Conservation (phyloP, 1,140 invertebrate genomes). For the Zaprionus gabonicus region DNA sequence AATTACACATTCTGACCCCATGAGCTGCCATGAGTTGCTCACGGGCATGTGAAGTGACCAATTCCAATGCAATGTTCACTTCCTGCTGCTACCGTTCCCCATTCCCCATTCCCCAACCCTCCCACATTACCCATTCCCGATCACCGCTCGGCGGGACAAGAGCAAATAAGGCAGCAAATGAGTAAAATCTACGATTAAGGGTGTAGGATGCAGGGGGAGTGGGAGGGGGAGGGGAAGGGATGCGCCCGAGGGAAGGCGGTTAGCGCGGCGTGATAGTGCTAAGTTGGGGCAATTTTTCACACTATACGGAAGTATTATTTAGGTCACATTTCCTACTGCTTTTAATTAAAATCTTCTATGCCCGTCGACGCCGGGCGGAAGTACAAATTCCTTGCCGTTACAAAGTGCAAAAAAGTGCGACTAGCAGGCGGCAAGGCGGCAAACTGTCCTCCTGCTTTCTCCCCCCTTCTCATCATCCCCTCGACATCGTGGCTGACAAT, state of each 20-base stretch:
- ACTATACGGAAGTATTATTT: conserved; percentile 81
- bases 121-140: neutral
- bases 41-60: neutral
- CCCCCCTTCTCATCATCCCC: neutral
- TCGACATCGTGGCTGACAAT: neutral
- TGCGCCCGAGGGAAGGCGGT: no score
- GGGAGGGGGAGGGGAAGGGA: no score
- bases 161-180: conserved; percentile 68
- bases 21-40: neutral
- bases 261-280: neutral
- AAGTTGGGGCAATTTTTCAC: conserved; percentile 71
- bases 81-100: neutral
- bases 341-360: conserved; percentile 80
- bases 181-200: conserved; percentile 4
- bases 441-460: neutral
- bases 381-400: conserved; percentile 73
- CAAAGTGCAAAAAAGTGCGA: conserved; percentile 60
- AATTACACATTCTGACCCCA: conserved; percentile 23
- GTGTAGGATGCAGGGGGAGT: neutral
- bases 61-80: conserved; percentile 12
- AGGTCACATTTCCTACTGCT: conserved; percentile 81
- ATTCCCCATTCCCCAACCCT: neutral
- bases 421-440: conserved; percentile 12
- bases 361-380: conserved; percentile 54
- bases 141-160: conserved; percentile 44